Conservation (phyloP, 2,113 vertebrate species). For the Myanophis thanlyinensis region DNA sequence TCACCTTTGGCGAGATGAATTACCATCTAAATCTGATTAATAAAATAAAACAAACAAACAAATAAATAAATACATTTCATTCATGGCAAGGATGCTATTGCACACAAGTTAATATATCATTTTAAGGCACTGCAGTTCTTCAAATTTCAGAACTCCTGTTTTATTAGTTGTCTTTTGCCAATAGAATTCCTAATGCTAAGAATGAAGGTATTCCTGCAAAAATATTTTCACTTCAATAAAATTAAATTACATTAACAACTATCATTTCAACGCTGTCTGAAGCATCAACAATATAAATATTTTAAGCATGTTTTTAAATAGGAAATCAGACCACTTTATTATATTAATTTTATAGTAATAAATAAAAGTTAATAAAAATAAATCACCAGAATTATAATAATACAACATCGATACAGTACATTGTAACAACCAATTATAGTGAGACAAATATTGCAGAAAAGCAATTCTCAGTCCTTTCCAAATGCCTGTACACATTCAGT, state of each 20-base stretch:
- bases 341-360: neutral
- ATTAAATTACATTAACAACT: constrained; percentile 10
- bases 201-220: neutral
- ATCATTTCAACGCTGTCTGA: neutral
- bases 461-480: neutral
- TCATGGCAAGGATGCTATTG: neutral
- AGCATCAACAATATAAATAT: neutral
- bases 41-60: neutral
- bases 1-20: neutral
- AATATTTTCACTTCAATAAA: neutral
- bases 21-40: neutral
- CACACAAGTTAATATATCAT: neutral
- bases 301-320: neutral
- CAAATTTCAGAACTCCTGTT: neutral
- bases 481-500: neutral
- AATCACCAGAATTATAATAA: neutral
- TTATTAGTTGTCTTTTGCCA: neutral
- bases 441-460: neutral
- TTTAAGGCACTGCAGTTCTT: neutral
- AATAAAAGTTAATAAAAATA: neutral
- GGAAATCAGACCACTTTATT: neutral
- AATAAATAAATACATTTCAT: neutral
- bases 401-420: neutral
- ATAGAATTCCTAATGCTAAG: neutral
- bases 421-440: neutral